Evolutionary conservation across 1,140 invertebrate genomes (phyloP), one percentile per base, ranked within the genome.

Genomic region (Solen grandis): DNA sequence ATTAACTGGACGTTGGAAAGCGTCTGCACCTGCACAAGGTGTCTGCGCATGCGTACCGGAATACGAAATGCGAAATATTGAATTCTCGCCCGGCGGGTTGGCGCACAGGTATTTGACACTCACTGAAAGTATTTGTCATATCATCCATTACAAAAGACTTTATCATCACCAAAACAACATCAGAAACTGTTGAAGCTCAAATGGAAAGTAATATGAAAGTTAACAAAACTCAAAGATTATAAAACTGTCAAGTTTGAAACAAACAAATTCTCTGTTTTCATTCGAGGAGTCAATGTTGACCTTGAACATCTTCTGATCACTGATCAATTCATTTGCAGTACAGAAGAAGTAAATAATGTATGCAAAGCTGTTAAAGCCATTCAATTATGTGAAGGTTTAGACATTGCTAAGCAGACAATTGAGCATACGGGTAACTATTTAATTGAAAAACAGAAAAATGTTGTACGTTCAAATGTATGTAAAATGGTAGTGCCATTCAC

Each of bases 311-410:
- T 72, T 35, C 4, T 55, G n/a, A 72, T 72, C 2, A 52, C 66
- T 16, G 13, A 8, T 19, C 31, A 38, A 46, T 70, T 52, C 38
- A 36, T 33, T 4, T 72, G 69, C 29, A 25, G 3, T 4, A 73
- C 22, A 60, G 55, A 5, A 27, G 70, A 55, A 13, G 25, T 73
- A 22, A 1, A 59, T 27, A 60, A 35, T 73, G 70, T 73, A 10
- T 73, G 54, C 46, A 5, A 16, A 38, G 70, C 70, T 22, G 70
- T n/a, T 73, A 4, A 73, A 38, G 31, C 70, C n/a, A 73, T 59
- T 41, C 25, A 5, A 14, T 4, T 73, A 2, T 73, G 70, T 38
- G 70, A 73, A 60, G 70, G 70, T 38, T 31, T 38, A 27, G n/a
- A 35, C 13, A 13, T 73, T 8, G 70, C 38, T 8, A 55, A 73